These are phyloP conservation scores for Festucalex cinctus DNA, from an alignment of 2,113 vertebrate genomes.

Conservation along the genomic window DNA sequence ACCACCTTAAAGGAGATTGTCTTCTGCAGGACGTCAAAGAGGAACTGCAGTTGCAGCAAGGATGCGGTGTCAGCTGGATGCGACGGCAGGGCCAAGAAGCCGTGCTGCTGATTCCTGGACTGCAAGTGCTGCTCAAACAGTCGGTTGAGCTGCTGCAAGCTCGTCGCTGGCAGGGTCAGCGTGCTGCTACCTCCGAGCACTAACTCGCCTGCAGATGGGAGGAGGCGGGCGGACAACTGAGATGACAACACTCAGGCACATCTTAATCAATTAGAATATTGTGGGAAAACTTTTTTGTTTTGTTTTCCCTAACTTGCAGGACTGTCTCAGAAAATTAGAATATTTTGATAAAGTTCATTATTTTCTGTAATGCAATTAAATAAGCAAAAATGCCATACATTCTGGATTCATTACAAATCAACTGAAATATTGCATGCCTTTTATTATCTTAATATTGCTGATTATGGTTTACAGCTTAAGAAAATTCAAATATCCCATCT, in stretches of 20 bases:
- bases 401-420: no score
- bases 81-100: slow-evolving; percentile 91
- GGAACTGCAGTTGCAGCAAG: slow-evolving; percentile 89
- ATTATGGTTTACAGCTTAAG: no score
- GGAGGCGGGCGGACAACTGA: neutral
- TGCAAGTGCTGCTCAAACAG: slow-evolving; percentile 87
- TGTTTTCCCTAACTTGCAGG: no score
- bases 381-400: no score
- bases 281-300: neutral
- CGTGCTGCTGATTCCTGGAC: slow-evolving; percentile 82
- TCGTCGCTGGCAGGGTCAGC: slow-evolving; percentile 79
- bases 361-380: no score
- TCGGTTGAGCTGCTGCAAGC: slow-evolving; percentile 82
- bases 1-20: slow-evolving; percentile 87
- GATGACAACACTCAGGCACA: neutral
- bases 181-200: slow-evolving; percentile 88
- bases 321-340: no score
- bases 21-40: slow-evolving; percentile 93
- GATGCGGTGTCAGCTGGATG: slow-evolving; percentile 84
- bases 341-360: no score
- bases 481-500: no score
- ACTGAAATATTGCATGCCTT: no score
- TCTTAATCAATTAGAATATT: neutral
- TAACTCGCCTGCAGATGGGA: slow-evolving; percentile 77
- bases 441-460: no score